Evolutionary conservation across 23 tunicate species (phyloP), one percentile per base, ranked within the genome.

Genomic region (Trididemnum clinides): DNA sequence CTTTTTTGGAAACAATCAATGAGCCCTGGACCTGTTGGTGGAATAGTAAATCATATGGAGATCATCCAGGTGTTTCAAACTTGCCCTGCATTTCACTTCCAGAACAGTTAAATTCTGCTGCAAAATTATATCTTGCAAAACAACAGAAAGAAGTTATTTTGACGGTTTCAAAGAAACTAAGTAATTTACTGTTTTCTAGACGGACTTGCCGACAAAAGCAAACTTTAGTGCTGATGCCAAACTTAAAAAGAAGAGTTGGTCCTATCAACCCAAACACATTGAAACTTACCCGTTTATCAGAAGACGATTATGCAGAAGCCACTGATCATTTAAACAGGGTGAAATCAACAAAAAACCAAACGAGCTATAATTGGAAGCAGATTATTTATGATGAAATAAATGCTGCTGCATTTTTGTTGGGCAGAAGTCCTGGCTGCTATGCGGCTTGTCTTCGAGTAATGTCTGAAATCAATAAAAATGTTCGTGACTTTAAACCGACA

Each of bases 21-120:
- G 25, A 12, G 3, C 27, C 20, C 25, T 90, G 95, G 95, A 71
- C 2, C 22, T n/a, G 54, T 33, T 90, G 95, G 95, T 90, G 95
- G 95, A 33, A 72, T 15, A 83, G 85, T 20, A 35, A 50, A 20
- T 22, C 33, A 10, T 51, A 33, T 78, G 71, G 80, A 12, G 29
- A 64, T 4, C 93, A 90, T 64, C 96, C 97, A n/a, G 97, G 98
- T 31, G 84, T 39, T 34, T 84, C 75, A 62, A 84, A 73, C 7
- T 59, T 93, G 63, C 83, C 86, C 20, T 25, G 87, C 2, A 84
- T 93, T 57, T 7, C 34, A 22, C 33, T 93, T 15, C 98, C 98
- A 12, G 78, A 84, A 1, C 72, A 71, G 2, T 72, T 88, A 33
- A 34, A 7, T 49, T 31, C 69, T 3, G 31, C 92, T 22, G 87